A percentile compares a stretch with the other conserved stretches of the same genome.
Evolutionary conservation across 2,113 vertebrate species (phyloP).

Genomic region (Dipodomys spectabilis): DNA sequence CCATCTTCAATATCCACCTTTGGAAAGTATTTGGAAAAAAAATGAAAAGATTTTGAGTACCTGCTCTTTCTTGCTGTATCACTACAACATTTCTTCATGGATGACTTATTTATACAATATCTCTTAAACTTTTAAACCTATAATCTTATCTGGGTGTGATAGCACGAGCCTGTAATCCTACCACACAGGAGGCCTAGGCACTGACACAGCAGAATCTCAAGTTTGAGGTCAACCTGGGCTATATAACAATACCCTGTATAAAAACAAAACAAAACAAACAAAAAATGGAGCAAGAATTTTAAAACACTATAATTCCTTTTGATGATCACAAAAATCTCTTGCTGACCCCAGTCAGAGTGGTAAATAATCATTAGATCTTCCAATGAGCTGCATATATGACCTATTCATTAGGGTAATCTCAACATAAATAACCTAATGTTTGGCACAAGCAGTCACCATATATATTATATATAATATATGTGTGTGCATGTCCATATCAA

Average conservation of each 20-base stretch:
- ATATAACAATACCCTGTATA: too few relatives aligned
- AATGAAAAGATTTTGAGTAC: conserved; percentile 16
- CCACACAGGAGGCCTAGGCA: too few relatives aligned
- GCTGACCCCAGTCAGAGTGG: not conserved
- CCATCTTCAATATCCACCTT: conserved; percentile 85
- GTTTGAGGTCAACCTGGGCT: too few relatives aligned
- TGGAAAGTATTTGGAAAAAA: conserved; percentile 59
- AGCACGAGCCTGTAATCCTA: too few relatives aligned
- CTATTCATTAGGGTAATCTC: conserved; percentile 16
- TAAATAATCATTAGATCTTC: not conserved
- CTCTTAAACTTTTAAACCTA: conserved; percentile 55
- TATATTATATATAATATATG: not conserved
- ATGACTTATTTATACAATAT: conserved; percentile 14
- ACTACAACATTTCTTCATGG: conserved; percentile 26
- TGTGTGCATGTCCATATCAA: not conserved
- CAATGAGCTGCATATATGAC: not conserved
- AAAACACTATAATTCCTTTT: not conserved
- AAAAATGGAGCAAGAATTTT: too few relatives aligned
- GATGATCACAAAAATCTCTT: conserved; percentile 50
- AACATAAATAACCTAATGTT: conserved; percentile 14
- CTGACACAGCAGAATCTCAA: too few relatives aligned
- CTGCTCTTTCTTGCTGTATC: conserved; percentile 33
- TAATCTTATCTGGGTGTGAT: not conserved
- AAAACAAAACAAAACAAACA: too few relatives aligned
- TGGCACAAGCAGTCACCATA: not conserved